These are phyloP conservation scores for Cerceris rybyensis DNA, from an alignment of 2,888 invertebrate species.

Conservation along the genomic window DNA sequence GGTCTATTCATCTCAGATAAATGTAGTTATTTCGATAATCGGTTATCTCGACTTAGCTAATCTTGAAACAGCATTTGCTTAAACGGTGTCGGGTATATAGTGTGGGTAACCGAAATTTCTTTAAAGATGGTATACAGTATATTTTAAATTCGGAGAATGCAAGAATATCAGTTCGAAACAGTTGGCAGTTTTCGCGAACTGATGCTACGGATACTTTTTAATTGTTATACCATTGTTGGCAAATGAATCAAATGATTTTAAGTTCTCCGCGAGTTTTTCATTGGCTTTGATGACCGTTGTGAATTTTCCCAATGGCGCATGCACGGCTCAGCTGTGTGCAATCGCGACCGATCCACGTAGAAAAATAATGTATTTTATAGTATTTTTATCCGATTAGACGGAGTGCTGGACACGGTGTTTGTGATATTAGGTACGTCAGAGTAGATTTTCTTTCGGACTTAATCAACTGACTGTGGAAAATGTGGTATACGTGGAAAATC, in stretches of 20 bases:
- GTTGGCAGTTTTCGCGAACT: conserved; percentile 3
- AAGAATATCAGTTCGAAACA: conserved; percentile 4
- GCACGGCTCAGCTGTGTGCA: conserved; percentile 79
- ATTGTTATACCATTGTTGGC: conserved; percentile 4
- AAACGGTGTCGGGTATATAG: conserved; percentile 33
- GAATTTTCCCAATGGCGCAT: conserved; percentile 78
- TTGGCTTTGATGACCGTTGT: conserved; percentile 67
- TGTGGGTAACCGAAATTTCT: conserved; percentile 44
- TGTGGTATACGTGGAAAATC: conserved; percentile 50
- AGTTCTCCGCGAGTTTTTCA: conserved; percentile 48
- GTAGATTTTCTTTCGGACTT: conserved; percentile 30
- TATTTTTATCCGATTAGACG: conserved; percentile 70
- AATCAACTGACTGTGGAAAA: conserved; percentile 34
- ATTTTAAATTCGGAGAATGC: conserved; percentile 23
- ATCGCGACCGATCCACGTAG: conserved; percentile 65
- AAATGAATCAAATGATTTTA: conserved; percentile 25
- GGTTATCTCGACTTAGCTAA: conserved; percentile 33
- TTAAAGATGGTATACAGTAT: conserved; percentile 15
- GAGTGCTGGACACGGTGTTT: conserved; percentile 70
- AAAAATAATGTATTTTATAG: conserved; percentile 72
- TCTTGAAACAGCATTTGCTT: conserved; percentile 12
- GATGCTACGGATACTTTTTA: not conserved
- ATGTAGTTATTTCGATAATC: conserved; percentile 17
- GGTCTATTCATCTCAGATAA: conserved; percentile 25
- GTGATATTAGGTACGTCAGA: conserved; percentile 69